Evolutionary conservation across 1,140 invertebrate genomes (phyloP).

Genomic region (Lasioglossum albipes): DNA sequence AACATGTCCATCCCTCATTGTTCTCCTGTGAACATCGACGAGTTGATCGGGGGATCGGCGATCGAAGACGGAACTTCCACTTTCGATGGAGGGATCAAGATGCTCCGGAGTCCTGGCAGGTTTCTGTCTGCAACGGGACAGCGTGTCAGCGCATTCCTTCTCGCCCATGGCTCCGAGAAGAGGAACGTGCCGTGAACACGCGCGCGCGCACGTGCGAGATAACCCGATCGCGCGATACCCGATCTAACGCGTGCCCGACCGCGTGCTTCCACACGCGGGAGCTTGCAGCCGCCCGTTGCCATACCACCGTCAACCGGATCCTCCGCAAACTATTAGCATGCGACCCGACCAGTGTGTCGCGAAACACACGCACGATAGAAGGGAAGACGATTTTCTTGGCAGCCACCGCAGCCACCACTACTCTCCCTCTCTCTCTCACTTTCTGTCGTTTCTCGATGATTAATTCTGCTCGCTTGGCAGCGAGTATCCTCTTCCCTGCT

Average conservation of each 20-base stretch:
- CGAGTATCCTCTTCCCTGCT: too few relatives aligned
- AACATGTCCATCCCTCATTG: not conserved
- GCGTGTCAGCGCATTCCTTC: constrained; percentile 3
- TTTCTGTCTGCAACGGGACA: not conserved
- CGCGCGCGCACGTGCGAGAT: constrained; percentile 4
- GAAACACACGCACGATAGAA: too few relatives aligned
- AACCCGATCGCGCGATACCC: constrained; percentile 51
- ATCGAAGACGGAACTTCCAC: not conserved
- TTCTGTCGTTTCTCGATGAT: not conserved
- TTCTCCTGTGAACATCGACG: too few relatives aligned
- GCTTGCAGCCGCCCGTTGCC: not conserved
- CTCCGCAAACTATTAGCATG: constrained; percentile 10
- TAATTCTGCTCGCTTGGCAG: constrained; percentile 12
- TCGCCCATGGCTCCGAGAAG: not conserved
- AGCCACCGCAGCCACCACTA: not conserved
- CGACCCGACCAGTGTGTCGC: not conserved
- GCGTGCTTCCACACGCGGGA: constrained; percentile 19
- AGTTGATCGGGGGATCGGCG: too few relatives aligned
- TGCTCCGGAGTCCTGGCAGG: not conserved
- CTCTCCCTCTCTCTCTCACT: not conserved
- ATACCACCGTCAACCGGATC: not conserved
- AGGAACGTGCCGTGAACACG: not conserved
- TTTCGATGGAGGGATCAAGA: not conserved
- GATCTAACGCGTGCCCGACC: constrained; percentile 46
- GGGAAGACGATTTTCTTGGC: not conserved